Evolutionary conservation across 2,888 invertebrate genomes (phyloP), one percentile per base, ranked within the genome.

Genomic region (Steinernema scapterisci): DNA sequence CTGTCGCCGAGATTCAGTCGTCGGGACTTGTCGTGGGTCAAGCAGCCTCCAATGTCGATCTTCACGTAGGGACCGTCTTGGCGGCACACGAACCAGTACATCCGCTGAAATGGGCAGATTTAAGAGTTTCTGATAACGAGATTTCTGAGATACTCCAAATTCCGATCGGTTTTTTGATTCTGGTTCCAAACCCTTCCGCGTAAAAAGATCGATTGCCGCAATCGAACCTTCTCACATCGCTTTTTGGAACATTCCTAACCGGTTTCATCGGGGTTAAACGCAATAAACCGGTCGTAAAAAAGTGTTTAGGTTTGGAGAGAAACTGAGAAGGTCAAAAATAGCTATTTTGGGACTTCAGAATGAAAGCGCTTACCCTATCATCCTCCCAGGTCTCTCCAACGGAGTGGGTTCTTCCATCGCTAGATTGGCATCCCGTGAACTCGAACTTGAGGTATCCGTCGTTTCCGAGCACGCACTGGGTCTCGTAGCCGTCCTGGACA

Each of bases 311-410:
- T 38, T 38, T 9, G 38, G 9, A 38, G 38, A 38, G 9, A 38
- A n/a, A n/a, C n/a, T n/a, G n/a, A n/a, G n/a, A n/a, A n/a, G n/a
- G n/a, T n/a, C n/a, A n/a, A n/a, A n/a, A n/a, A n/a, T n/a, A n/a
- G n/a, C n/a, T n/a, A n/a, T n/a, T n/a, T n/a, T n/a, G n/a, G n/a
- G n/a, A n/a, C n/a, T n/a, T n/a, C n/a, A n/a, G n/a, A n/a, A n/a
- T n/a, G n/a, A n/a, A n/a, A n/a, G n/a, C n/a, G 27, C 74, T 70
- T 73, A 81, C 83, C 77, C 78, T 77, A 52, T 81, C 76, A 75
- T 84, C 84, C 16, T 79, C 78, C 84, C 84, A 85, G 43, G 79
- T 81, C 52, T 85, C 79, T 70, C 82, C 83, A 21, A 78, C 77
- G 21, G 75, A 71, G 73, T 78, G 79, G 43, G 74, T 72, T 25